Conservation (phyloP, 2,797 vertebrate genomes). For the Staurois parvus region DNA sequence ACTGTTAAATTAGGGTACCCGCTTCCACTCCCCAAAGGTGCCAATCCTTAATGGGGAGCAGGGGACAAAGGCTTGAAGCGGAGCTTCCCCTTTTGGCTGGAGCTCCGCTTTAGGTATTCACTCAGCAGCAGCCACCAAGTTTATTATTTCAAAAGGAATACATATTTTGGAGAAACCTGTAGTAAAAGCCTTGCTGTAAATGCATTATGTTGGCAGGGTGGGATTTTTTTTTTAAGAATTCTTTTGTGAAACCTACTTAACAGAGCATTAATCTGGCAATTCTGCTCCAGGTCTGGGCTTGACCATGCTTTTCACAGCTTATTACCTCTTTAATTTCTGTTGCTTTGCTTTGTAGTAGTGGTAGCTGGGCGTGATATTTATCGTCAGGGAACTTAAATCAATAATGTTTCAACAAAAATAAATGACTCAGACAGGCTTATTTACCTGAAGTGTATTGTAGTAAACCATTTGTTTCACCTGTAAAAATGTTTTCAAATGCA, state of each 20-base stretch:
- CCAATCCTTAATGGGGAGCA: too few relatives aligned
- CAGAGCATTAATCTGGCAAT: not conserved
- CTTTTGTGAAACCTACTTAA: not conserved
- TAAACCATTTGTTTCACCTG: not conserved
- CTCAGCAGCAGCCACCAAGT: too few relatives aligned
- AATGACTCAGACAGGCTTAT: slow-evolving; percentile 15
- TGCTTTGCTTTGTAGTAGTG: not conserved
- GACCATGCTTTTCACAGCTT: not conserved
- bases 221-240: not conserved
- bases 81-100: too few relatives aligned
- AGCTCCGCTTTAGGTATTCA: too few relatives aligned
- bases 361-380: not conserved
- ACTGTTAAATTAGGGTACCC: too few relatives aligned
- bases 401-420: slow-evolving; percentile 25
- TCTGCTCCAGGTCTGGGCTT: not conserved
- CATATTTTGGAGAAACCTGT: not conserved
- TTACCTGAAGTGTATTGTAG: not conserved
- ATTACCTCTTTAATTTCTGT: not conserved
- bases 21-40: too few relatives aligned
- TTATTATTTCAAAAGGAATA: too few relatives aligned
- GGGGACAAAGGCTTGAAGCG: too few relatives aligned
- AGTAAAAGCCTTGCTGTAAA: not conserved
- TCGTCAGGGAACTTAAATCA: not conserved
- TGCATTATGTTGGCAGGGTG: not conserved
- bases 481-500: not conserved